Evolutionary conservation across 2,113 vertebrate species (phyloP).

Genomic region (Cardinalis cardinalis): DNA sequence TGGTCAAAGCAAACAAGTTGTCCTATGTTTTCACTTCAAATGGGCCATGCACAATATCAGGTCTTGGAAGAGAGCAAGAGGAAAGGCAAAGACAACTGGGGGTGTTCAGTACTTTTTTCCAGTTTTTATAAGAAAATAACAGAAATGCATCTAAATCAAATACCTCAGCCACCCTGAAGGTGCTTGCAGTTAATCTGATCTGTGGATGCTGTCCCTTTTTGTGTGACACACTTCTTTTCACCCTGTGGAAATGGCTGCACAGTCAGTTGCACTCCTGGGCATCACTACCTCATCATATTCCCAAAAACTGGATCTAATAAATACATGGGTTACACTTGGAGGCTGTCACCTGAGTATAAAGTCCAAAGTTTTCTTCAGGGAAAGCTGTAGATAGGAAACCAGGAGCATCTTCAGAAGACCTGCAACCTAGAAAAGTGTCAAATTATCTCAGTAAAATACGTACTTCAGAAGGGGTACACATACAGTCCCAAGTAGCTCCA

Average conservation of each 20-base stretch:
- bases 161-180: neutral
- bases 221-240: neutral
- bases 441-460: neutral
- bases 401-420: neutral
- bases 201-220: neutral
- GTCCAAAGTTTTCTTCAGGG: neutral
- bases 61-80: neutral
- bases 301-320: neutral
- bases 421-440: neutral
- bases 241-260: neutral
- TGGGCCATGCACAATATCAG: rapidly evolving
- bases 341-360: neutral
- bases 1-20: neutral
- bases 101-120: neutral
- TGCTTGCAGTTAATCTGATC: neutral
- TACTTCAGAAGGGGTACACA: neutral
- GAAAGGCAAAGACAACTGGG: neutral
- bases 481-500: neutral
- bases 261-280: neutral
- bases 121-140: neutral
- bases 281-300: neutral
- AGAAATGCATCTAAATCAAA: neutral
- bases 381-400: neutral
- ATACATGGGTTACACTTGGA: neutral
- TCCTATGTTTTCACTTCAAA: neutral